phyloP scores from a whole-genome alignment of 1,140 invertebrate species.

The Gyrodactylus bullatarudis region DNA sequence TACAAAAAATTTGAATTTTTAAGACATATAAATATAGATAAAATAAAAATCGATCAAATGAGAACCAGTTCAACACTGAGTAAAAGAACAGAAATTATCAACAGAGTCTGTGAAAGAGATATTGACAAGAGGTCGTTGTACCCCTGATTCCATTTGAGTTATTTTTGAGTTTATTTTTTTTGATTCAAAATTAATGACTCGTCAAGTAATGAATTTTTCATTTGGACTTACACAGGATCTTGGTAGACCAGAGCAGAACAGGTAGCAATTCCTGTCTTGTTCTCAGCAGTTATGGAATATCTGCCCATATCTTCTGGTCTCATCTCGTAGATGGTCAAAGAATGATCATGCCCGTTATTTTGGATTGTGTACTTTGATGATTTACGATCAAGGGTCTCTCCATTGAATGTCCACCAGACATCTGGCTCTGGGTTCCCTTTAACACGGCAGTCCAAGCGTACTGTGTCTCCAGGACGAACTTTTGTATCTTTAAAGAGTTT shows the following conservation, averaged over 20 bases:
- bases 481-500: slow-evolving; percentile 16
- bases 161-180: neutral
- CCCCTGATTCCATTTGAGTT: neutral
- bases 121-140: neutral
- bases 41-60: no score
- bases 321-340: slow-evolving; percentile 24
- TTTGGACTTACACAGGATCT: slow-evolving; percentile 18
- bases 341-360: slow-evolving; percentile 20
- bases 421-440: slow-evolving; percentile 33
- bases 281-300: slow-evolving; percentile 19
- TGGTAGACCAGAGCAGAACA: slow-evolving; percentile 18
- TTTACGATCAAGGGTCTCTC: slow-evolving; percentile 24
- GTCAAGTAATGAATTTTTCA: neutral
- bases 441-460: slow-evolving; percentile 35
- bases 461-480: slow-evolving; percentile 23
- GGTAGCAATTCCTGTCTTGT: slow-evolving; percentile 21
- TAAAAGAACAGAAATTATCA: neutral
- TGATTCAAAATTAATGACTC: neutral
- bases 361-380: neutral
- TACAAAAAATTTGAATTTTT: neutral
- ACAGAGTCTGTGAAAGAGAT: neutral
- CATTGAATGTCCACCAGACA: slow-evolving; percentile 37
- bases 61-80: neutral
- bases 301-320: slow-evolving; percentile 18
- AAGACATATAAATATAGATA: no score